Evolutionary conservation across 2,888 invertebrate genomes (phyloP), one percentile per base, ranked within the genome.

Genomic region (Dimorphilus gyrociliatus): DNA sequence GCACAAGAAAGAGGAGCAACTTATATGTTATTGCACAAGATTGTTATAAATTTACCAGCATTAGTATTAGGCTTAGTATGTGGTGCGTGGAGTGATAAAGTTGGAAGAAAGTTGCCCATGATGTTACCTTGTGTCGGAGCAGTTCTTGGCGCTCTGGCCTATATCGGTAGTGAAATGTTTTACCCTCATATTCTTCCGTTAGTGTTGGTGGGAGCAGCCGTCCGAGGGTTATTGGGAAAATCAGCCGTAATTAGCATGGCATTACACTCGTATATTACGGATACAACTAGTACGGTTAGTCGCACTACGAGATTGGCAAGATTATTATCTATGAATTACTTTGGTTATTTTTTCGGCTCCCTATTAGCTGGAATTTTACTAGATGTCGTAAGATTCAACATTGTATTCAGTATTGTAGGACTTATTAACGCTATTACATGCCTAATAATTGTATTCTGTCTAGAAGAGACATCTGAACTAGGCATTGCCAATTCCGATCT

Each of bases 221-320:
- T 53, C 10, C 48, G 56, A 34, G 61, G 61, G 3, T 33, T 50
- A 6, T 52, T 58, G 33, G 61, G 61, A 0, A 59, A 59, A 35
- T 54, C 55, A n/a, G 50, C 59, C 1, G 47, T 61, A 4, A 53
- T 61, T 13, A 58, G 55, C 14, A 61, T 61, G 61, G 58, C 59
- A 2, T 52, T 58, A 1, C 54, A 60, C 44, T 58, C 58, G 30
- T 56, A 59, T 38, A 48, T 57, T 10, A 41, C 55, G 4, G 61
- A 61, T 33, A 47, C 50, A 12, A 53, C 50, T 4, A 45, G 46
- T 32, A 37, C 40, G 17, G 50, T 48, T 10, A 43, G 52, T 17
- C 36, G 61, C 8, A 60, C 60, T 1, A 34, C 41, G 17, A 45
- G 49, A 19, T 40, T 60, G 16, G 55, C 56, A 1, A 47, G 46